Base-by-base conservation (phyloP, 2,888 invertebrate genomes). In the Dicyrtoma fusca region DNA sequence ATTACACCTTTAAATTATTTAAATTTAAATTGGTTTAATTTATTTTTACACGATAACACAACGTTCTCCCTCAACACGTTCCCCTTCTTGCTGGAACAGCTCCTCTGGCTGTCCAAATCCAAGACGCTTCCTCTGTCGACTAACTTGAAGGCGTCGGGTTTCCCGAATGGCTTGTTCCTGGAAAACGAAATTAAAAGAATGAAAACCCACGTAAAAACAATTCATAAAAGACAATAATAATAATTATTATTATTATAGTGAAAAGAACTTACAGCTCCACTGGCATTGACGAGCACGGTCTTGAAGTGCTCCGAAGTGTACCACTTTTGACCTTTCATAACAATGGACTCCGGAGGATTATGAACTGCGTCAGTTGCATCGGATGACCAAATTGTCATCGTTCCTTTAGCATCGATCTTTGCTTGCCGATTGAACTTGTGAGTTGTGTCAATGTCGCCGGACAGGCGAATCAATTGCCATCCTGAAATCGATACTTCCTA, bases 321-420 rank as follows among this genome's bases (percentile, higher is more conserved):
- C 96, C 97, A 97, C 83, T 90, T 91, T 85, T 95, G 94, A 69
- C 91, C 89, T 85, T 96, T 97, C 96, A 97, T 96, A 71, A 96
- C 94, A 82, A 97, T 87, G 83, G 91, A 91, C 61, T 86, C 85
- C 2, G 97, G 97, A 45, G 97, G 95, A 80, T 93, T 94, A 62
- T 78, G 78, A 45, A 74, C 68, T 44, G 90, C 88, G 34, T 88
- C 89, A 69, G 91, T 92, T 17, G 88, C 86, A 84, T 96, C 94
- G 0, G 94, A 88, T 1, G 96, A 95, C 97, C 97, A 97, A 74
- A 97, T 90, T 8, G 92, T 92, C 49, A 92, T 87, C 5, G 87
- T 86, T 6, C 89, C 89, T 57, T 91, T 91, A 13, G 91, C 88
- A 81, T 94, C 92, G 74, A 96, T 84, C 83, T 93, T 92, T 63